Evolutionary conservation across 2,113 vertebrate species (phyloP).

Genomic region (Bagarius yarrelli): DNA sequence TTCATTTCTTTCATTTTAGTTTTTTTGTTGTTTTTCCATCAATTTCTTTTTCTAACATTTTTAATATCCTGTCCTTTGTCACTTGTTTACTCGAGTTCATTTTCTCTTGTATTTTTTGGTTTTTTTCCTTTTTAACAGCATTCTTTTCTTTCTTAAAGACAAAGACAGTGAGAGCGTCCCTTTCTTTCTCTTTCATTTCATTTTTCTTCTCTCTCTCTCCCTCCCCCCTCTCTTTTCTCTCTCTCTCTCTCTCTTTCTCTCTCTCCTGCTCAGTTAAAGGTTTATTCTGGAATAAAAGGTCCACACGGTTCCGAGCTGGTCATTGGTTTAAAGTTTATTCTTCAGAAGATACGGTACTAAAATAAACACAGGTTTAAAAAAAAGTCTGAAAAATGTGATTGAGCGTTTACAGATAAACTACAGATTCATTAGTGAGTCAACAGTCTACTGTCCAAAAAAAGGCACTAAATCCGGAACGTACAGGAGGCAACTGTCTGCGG

Average conservation of each 20-base stretch:
- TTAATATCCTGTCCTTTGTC: neutral
- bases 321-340: constrained; percentile 85
- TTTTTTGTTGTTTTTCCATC: no score
- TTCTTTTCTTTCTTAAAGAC: neutral
- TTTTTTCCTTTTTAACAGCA: neutral
- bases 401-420: constrained; percentile 89
- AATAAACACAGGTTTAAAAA: constrained; percentile 98
- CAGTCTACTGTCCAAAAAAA: constrained; percentile 99
- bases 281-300: neutral
- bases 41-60: neutral
- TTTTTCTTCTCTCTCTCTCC: neutral
- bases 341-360: constrained; percentile 97
- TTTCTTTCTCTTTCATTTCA: neutral
- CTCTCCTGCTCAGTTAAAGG: neutral
- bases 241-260: neutral
- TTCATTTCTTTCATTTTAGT: no score
- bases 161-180: no score
- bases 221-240: neutral
- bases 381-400: constrained; percentile 93
- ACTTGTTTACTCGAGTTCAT: no score
- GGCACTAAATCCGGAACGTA: constrained; percentile 98
- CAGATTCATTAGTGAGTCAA: constrained; percentile 96
- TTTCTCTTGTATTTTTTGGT: neutral
- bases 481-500: constrained; percentile 82
- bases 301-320: neutral